Conservation (phyloP, 1,140 invertebrate genomes). For the Frieseomelitta varia region DNA sequence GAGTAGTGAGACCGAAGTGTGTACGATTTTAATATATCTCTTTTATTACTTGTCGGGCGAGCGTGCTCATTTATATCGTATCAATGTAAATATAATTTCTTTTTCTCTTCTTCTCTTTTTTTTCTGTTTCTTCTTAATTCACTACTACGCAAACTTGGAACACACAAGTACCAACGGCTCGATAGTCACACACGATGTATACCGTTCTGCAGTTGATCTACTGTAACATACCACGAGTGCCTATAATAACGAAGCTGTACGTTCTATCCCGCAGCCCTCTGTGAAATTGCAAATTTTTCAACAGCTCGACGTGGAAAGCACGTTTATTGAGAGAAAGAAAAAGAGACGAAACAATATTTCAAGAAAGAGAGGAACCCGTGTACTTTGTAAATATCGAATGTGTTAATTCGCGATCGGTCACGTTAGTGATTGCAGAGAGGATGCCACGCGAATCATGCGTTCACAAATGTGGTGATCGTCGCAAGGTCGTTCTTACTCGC, state of each 20-base stretch:
- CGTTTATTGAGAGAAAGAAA: background rate
- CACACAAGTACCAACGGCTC: background rate
- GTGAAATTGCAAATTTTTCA: background rate
- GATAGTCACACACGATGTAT: background rate
- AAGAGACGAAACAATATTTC: too few relatives aligned
- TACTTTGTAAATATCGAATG: slow-evolving; percentile 36
- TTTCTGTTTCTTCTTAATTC: background rate
- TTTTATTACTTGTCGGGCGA: slow-evolving; percentile 69
- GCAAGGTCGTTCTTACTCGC: slow-evolving; percentile 26
- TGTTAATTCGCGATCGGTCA: slow-evolving; percentile 27
- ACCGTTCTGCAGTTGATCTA: slow-evolving; percentile 43
- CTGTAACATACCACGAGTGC: slow-evolving; percentile 63
- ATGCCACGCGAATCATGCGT: background rate
- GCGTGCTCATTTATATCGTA: slow-evolving; percentile 68
- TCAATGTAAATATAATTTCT: slow-evolving; percentile 36
- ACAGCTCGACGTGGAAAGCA: background rate
- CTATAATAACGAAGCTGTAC: slow-evolving; percentile 51
- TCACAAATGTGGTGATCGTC: background rate
- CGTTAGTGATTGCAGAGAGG: background rate
- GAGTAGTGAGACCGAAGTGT: slow-evolving; percentile 60
- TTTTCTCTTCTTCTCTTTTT: background rate
- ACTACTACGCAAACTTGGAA: background rate
- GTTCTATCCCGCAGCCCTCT: background rate
- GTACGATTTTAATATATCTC: slow-evolving; percentile 63
- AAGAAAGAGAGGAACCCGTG: background rate